phyloP scores from a whole-genome alignment of 2,113 vertebrate genomes.

The Pungitius pungitius region DNA sequence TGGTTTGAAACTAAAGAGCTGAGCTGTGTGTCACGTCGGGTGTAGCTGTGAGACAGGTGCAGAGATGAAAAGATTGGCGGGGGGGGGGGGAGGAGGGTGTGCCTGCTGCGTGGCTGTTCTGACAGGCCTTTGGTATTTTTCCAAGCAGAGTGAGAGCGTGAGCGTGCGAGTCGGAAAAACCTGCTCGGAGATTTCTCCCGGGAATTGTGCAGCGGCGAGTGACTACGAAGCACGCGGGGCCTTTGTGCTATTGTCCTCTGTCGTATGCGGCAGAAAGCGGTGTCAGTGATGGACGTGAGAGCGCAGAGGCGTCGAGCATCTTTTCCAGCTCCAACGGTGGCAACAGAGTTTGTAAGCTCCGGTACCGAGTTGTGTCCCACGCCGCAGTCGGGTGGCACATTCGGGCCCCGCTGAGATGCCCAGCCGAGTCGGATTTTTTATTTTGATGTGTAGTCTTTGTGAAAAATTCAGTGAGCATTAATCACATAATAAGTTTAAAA shows the following conservation, averaged over 20 bases:
- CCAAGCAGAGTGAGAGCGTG: constrained; percentile 49
- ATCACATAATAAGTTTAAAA: constrained; percentile 5
- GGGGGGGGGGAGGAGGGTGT: constrained; percentile 52
- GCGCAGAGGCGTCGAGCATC: constrained; percentile 37
- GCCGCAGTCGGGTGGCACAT: not conserved
- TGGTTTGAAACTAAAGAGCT: constrained; percentile 32
- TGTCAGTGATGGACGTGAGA: constrained; percentile 26
- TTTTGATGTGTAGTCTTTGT: not conserved
- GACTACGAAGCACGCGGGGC: constrained; percentile 29
- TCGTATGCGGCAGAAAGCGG: not conserved
- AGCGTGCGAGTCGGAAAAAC: constrained; percentile 27
- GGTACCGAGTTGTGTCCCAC: constrained; percentile 5
- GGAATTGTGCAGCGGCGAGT: constrained; percentile 60
- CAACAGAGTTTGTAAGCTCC: constrained; percentile 28
- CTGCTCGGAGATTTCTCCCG: constrained; percentile 41
- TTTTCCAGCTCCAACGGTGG: constrained; percentile 5
- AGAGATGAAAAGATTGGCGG: constrained; percentile 67
- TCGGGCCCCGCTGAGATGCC: not conserved
- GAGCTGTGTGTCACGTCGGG: constrained; percentile 54
- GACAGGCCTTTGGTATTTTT: constrained; percentile 76
- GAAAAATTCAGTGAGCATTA: constrained; percentile 1
- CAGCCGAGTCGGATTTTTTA: not conserved
- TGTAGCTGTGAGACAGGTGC: constrained; percentile 65
- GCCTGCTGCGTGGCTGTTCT: constrained; percentile 64
- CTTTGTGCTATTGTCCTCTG: constrained; percentile 29